phyloP scores from a whole-genome alignment of 2,888 invertebrate genomes.

The Cheilosia variabilis region DNA sequence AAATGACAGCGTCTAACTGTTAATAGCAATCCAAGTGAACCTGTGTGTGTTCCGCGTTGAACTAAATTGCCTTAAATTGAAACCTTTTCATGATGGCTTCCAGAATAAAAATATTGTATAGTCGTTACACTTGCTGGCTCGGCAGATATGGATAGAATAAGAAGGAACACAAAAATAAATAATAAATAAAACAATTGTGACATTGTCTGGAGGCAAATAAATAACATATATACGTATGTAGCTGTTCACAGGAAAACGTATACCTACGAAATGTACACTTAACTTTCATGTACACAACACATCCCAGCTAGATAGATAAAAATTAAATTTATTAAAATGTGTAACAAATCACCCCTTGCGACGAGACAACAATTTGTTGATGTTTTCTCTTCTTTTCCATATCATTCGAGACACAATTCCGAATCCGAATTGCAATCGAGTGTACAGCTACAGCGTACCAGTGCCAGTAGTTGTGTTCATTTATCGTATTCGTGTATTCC shows the following conservation, averaged over 20 bases:
- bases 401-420: slow-evolving; percentile 40
- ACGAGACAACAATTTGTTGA: slow-evolving; percentile 20
- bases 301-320: slow-evolving; percentile 27
- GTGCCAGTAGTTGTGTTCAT: background rate
- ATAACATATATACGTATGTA: background rate
- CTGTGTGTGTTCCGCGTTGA: slow-evolving; percentile 64
- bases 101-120: background rate
- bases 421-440: slow-evolving; percentile 54
- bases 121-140: slow-evolving; percentile 16
- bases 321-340: slow-evolving; percentile 25
- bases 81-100: slow-evolving; percentile 54
- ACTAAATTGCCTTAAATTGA: slow-evolving; percentile 69
- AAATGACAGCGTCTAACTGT: background rate
- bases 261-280: background rate
- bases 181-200: slow-evolving; percentile 57
- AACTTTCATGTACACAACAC: background rate
- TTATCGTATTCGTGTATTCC: background rate
- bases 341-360: slow-evolving; percentile 16
- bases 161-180: slow-evolving; percentile 26
- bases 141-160: background rate
- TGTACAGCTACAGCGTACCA: background rate
- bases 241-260: background rate
- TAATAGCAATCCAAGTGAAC: slow-evolving; percentile 39
- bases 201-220: slow-evolving; percentile 63
- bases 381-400: slow-evolving; percentile 21